phyloP scores from a whole-genome alignment of 2,113 vertebrate species.

The Cyphomyrus plagiostoma region DNA sequence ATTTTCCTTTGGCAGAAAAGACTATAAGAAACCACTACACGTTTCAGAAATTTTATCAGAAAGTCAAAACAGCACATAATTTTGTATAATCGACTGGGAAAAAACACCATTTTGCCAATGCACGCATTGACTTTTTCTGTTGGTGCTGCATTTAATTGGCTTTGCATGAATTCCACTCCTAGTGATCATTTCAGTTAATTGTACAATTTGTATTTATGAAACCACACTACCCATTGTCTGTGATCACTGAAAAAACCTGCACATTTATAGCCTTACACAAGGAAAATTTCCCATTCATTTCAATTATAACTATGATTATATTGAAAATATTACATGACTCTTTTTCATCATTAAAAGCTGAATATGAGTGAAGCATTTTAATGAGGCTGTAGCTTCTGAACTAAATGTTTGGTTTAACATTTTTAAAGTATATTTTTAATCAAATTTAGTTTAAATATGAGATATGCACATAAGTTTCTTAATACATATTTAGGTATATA shows the following conservation, averaged over 20 bases:
- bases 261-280: neutral
- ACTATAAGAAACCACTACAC: neutral
- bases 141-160: neutral
- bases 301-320: neutral
- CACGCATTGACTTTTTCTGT: neutral
- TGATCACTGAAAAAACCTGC: neutral
- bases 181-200: neutral
- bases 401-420: neutral
- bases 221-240: neutral
- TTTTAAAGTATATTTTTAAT: neutral
- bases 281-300: neutral
- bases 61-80: neutral
- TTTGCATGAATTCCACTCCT: neutral
- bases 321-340: neutral
- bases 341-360: neutral
- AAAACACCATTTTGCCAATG: neutral
- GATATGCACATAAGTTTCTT: neutral
- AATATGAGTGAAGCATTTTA: conserved; percentile 6
- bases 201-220: neutral
- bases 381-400: conserved; percentile 4
- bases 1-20: neutral
- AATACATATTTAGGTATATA: conserved; percentile 3
- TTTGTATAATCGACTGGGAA: neutral
- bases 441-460: neutral
- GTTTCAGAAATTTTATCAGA: neutral